Percentiles rank a stretch among this genome's conserved stretches.
phyloP scores from a whole-genome alignment of 1,140 invertebrate species.

The Drosophila takahashii region DNA sequence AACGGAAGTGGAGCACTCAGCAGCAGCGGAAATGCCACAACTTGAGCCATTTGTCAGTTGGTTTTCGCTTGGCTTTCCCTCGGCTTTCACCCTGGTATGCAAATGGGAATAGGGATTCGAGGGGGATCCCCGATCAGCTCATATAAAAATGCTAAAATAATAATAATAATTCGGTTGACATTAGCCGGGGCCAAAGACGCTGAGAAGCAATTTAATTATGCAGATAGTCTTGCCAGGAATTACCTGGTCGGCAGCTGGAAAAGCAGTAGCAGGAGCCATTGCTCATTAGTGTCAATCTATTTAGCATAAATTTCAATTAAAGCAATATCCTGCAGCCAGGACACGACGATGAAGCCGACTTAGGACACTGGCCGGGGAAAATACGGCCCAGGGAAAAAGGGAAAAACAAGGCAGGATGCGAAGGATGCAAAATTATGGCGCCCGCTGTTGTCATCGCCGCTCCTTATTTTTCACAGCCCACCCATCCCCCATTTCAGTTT shows the following conservation, averaged over 20 bases:
- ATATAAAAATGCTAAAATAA: conserved; percentile 62
- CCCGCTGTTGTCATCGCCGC: conserved; percentile 39
- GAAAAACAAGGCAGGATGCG: conserved; percentile 23
- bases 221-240: conserved; percentile 57
- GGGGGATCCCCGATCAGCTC: conserved; percentile 12
- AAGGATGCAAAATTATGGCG: conserved; percentile 65
- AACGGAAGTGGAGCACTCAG: conserved; percentile 58
- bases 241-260: conserved; percentile 43
- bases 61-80: conserved; percentile 18
- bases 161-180: conserved; percentile 78
- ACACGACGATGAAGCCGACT: conserved; percentile 50
- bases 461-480: not conserved
- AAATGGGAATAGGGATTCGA: conserved; percentile 45
- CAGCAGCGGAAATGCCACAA: conserved; percentile 57
- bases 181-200: conserved; percentile 8
- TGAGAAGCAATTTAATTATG: conserved; percentile 69
- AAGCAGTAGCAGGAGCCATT: conserved; percentile 46
- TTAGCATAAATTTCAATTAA: conserved; percentile 83
- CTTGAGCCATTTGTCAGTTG: conserved; percentile 66
- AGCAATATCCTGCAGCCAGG: conserved; percentile 75
- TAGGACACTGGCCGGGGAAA: conserved; percentile 58
- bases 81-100: conserved; percentile 33
- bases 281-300: conserved; percentile 83
- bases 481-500: not conserved
- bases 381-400: conserved; percentile 9